phyloP scores from a whole-genome alignment of 2,113 vertebrate genomes.

The Pelmatolapia mariae region DNA sequence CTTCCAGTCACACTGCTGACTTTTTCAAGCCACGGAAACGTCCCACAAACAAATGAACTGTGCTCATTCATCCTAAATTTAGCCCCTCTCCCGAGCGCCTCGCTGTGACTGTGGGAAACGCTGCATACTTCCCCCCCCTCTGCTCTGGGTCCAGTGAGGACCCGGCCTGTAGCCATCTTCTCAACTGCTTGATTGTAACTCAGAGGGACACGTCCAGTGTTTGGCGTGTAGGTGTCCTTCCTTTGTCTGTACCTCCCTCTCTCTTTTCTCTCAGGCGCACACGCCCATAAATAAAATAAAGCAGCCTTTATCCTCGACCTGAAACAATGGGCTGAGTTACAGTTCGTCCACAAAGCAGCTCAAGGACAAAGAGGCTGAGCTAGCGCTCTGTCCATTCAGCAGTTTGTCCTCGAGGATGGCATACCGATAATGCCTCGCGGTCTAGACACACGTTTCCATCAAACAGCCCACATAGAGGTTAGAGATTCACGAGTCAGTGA shows the following conservation, averaged over 20 bases:
- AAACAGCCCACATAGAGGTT: not conserved
- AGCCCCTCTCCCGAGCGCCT: slow-evolving; percentile 29
- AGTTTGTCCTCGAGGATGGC: slow-evolving; percentile 27
- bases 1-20: not conserved
- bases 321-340: slow-evolving; percentile 39
- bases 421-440: slow-evolving; percentile 15
- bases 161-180: not conserved
- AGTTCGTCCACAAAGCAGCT: slow-evolving; percentile 20
- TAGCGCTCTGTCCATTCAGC: not conserved
- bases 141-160: not conserved
- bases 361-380: slow-evolving; percentile 23
- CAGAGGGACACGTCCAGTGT: slow-evolving; percentile 31
- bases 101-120: slow-evolving; percentile 41
- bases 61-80: slow-evolving; percentile 54
- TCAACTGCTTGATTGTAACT: slow-evolving; percentile 44
- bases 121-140: not conserved
- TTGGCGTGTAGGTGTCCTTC: slow-evolving; percentile 39
- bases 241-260: not conserved
- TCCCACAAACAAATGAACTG: slow-evolving; percentile 32
- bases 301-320: slow-evolving; percentile 31
- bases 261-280: not conserved
- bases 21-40: not conserved
- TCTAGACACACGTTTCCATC: slow-evolving; percentile 40
- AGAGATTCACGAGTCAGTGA: slow-evolving; percentile 23
- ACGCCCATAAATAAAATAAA: slow-evolving; percentile 32